phyloP scores from a whole-genome alignment of 2,797 vertebrate genomes.

The Todus mexicanus region DNA sequence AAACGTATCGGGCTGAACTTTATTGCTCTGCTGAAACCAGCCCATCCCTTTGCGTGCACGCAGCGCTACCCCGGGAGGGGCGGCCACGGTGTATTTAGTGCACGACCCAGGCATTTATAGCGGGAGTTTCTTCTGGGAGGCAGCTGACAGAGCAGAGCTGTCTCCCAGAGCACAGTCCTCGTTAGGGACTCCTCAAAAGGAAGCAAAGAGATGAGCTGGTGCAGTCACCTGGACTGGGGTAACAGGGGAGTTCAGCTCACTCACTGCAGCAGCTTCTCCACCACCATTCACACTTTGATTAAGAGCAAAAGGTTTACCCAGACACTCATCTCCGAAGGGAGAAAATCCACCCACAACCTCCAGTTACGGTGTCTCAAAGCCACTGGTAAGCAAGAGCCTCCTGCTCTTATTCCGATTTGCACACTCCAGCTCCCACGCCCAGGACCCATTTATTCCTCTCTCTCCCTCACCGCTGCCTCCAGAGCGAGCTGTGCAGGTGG shows the following conservation, averaged over 20 bases:
- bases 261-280: neutral
- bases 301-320: neutral
- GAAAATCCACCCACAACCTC: neutral
- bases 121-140: neutral
- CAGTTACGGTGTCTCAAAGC: neutral
- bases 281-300: neutral
- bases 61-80: neutral
- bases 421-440: neutral
- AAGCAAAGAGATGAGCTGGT: neutral
- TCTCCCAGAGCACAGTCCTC: neutral
- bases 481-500: neutral
- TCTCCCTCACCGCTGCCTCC: neutral
- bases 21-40: neutral
- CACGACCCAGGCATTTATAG: neutral
- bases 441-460: neutral
- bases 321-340: neutral
- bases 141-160: neutral
- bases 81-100: neutral
- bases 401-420: neutral
- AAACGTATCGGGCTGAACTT: neutral
- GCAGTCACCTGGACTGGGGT: neutral
- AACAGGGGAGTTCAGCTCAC: neutral
- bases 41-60: neutral
- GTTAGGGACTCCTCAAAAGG: neutral
- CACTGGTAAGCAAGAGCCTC: neutral